These are phyloP conservation scores for Notospermus geniculatus DNA, from an alignment of 1,140 invertebrate species.

Conservation along the genomic window DNA sequence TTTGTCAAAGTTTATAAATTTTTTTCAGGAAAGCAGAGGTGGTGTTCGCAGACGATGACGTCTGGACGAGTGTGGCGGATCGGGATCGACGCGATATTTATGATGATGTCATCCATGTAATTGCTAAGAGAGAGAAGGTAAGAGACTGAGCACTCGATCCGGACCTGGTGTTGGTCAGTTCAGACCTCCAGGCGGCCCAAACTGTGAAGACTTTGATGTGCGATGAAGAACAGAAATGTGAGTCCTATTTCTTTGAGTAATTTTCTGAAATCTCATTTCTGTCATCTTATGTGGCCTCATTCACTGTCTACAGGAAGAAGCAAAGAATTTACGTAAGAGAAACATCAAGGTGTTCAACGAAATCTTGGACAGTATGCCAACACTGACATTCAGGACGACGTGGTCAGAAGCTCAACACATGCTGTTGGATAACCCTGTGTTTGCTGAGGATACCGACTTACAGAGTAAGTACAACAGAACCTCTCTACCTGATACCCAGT, in stretches of 20 bases:
- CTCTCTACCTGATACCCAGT: no score
- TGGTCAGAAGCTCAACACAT: conserved; percentile 98
- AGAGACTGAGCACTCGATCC: no score
- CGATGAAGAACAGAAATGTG: no score
- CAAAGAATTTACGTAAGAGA: conserved; percentile 85
- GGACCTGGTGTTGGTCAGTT: no score
- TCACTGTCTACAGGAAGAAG: conserved; percentile 69
- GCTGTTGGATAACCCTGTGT: conserved; percentile 86
- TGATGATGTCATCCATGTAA: conserved; percentile 90
- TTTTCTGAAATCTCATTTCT: no score
- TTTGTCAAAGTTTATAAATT: conserved; percentile 9
- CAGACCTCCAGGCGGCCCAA: no score
- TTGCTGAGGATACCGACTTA: conserved; percentile 92
- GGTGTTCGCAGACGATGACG: conserved; percentile 60
- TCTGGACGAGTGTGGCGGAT: conserved; percentile 90
- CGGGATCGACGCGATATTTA: conserved; percentile 92
- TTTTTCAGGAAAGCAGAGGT: conserved; percentile 58
- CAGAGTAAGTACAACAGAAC: no score
- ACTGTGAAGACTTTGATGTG: no score
- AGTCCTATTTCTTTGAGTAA: no score
- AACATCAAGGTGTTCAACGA: conserved; percentile 92
- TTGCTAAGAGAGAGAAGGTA: conserved; percentile 88
- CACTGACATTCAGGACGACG: conserved; percentile 88
- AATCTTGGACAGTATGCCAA: conserved; percentile 91
- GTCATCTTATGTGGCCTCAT: no score